Evolutionary conservation across 2,113 vertebrate species (phyloP).

Genomic region (Furnarius figulus): DNA sequence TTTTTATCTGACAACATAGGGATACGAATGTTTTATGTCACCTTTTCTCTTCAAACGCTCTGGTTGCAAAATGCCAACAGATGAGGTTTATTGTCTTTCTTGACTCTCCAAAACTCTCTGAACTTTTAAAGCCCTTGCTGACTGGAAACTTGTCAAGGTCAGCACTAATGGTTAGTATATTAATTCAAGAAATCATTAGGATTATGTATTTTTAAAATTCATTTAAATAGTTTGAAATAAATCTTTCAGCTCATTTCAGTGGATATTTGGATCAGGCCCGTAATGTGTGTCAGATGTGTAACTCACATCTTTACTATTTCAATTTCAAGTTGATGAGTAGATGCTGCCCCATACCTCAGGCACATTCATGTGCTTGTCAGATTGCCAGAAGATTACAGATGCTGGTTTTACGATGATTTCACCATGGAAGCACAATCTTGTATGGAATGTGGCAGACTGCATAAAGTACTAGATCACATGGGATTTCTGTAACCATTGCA

Average conservation of each 20-base stretch:
- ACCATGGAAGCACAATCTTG: constrained; percentile 67
- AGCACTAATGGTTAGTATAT: constrained; percentile 71
- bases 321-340: constrained; percentile 75
- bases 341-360: constrained; percentile 68
- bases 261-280: neutral
- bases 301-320: neutral
- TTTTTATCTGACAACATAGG: fast-evolving
- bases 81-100: constrained; percentile 75
- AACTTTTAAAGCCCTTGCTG: constrained; percentile 76
- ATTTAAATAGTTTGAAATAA: neutral
- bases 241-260: neutral
- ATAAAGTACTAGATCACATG: constrained; percentile 68
- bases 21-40: neutral
- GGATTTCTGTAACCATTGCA: neutral
- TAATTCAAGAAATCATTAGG: neutral
- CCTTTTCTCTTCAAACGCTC: constrained; percentile 64
- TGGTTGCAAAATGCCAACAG: constrained; percentile 72
- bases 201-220: neutral
- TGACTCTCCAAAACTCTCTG: constrained; percentile 78
- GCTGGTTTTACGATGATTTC: constrained; percentile 72
- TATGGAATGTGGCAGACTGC: constrained; percentile 81
- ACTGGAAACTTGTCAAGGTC: constrained; percentile 72
- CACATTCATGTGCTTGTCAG: constrained; percentile 71
- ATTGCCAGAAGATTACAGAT: constrained; percentile 80
- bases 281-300: neutral